phyloP scores from a whole-genome alignment of 2,888 invertebrate species.

The Chaetoderma sp. region DNA sequence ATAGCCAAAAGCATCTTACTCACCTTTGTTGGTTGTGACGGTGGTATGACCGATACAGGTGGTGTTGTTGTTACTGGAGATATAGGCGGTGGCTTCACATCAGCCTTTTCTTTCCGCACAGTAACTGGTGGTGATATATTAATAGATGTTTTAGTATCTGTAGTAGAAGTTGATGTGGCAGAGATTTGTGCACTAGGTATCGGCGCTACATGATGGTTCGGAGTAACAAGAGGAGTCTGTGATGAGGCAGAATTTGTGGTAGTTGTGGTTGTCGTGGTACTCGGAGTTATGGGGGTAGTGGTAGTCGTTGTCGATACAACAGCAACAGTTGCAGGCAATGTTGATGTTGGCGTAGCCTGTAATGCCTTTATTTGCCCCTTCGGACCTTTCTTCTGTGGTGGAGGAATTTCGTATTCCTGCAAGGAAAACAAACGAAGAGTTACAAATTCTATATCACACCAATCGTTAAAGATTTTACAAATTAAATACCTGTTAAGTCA shows the following conservation, averaged over 20 bases:
- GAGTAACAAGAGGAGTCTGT: slow-evolving; percentile 1
- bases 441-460: too few relatives aligned
- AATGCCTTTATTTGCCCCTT: too few relatives aligned
- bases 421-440: slow-evolving; percentile 24
- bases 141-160: neutral
- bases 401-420: slow-evolving; percentile 69
- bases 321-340: slow-evolving; percentile 31
- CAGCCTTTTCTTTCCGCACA: neutral
- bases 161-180: slow-evolving; percentile 17
- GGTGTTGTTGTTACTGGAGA: too few relatives aligned
- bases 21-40: slow-evolving; percentile 63
- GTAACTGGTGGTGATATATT: too few relatives aligned
- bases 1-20: too few relatives aligned
- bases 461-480: too few relatives aligned
- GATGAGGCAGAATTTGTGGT: slow-evolving; percentile 18
- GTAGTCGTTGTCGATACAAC: slow-evolving; percentile 38
- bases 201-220: neutral
- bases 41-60: slow-evolving; percentile 58
- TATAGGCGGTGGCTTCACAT: slow-evolving; percentile 5
- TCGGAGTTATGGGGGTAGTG: slow-evolving; percentile 38
- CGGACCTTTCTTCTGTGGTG: slow-evolving; percentile 46
- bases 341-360: slow-evolving; percentile 22
- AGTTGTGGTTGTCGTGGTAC: slow-evolving; percentile 32
- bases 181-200: neutral
- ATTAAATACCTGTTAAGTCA: too few relatives aligned